A percentile compares a stretch with the other conserved stretches of the same genome.
Conservation (phyloP, 1,140 invertebrate species). For the Drosophila busckii region DNA sequence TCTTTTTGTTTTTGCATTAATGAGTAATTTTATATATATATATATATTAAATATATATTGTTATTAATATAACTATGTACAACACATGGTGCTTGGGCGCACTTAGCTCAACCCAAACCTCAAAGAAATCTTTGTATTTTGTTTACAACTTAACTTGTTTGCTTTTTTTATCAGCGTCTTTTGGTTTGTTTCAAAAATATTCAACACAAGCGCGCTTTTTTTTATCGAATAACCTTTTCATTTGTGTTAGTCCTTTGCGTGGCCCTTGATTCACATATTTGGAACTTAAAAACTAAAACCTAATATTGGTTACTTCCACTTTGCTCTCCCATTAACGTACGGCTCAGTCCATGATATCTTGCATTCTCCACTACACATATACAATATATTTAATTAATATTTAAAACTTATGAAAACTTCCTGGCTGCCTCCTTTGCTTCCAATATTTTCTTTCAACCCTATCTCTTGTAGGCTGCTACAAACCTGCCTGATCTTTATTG, state of each 20-base stretch:
- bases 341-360: conserved; percentile 74
- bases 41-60: conserved; percentile 65
- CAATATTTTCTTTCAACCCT: conserved; percentile 10
- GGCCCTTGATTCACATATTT: conserved; percentile 40
- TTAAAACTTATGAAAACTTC: conserved; percentile 68
- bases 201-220: conserved; percentile 50
- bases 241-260: conserved; percentile 39
- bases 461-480: conserved; percentile 3
- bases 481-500: conserved; percentile 25
- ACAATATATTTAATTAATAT: conserved; percentile 36
- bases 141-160: conserved; percentile 63
- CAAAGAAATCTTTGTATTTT: conserved; percentile 71
- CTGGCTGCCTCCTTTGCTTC: conserved; percentile 33
- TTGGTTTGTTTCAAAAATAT: conserved; percentile 56
- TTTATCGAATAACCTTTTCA: conserved; percentile 15
- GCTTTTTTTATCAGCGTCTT: conserved; percentile 2
- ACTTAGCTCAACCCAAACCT: conserved; percentile 22
- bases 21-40: conserved; percentile 61
- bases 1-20: conserved; percentile 31
- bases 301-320: conserved; percentile 54
- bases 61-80: conserved; percentile 74
- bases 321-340: conserved; percentile 49
- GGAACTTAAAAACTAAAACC: conserved; percentile 67
- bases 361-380: conserved; percentile 22
- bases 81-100: conserved; percentile 49